Conservation (phyloP, 2,113 vertebrate species). For the Sisor rabdophorus region DNA sequence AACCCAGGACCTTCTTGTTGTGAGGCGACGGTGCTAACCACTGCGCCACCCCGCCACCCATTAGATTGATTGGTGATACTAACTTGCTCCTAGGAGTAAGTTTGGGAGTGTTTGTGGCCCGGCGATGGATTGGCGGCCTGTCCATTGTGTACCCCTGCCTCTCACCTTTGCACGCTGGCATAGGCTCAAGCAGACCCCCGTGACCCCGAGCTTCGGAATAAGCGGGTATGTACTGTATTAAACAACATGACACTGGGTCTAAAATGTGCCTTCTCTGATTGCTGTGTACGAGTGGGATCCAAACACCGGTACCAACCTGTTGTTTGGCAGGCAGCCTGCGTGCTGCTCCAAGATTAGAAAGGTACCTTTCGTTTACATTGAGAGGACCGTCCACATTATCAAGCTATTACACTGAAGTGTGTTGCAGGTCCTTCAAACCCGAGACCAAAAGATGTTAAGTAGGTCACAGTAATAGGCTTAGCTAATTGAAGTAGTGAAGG, state of each 20-base stretch:
- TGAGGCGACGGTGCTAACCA: too few relatives aligned
- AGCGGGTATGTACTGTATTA: too few relatives aligned
- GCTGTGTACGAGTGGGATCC: conserved; percentile 4
- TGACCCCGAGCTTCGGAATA: too few relatives aligned
- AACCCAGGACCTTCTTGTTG: too few relatives aligned
- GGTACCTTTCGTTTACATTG: conserved; percentile 30
- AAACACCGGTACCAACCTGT: conserved; percentile 13
- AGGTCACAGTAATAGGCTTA: conserved; percentile 46
- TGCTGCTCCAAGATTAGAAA: conserved; percentile 8
- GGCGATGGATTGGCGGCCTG: too few relatives aligned
- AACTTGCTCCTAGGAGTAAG: too few relatives aligned
- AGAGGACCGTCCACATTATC: conserved; percentile 54
- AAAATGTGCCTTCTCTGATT: conserved; percentile 13
- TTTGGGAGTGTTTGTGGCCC: too few relatives aligned
- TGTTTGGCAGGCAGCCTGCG: conserved; percentile 2
- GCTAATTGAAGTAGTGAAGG: conserved; percentile 42
- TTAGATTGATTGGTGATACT: too few relatives aligned
- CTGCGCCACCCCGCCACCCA: too few relatives aligned
- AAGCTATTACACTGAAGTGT: conserved; percentile 61
- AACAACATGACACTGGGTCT: not conserved
- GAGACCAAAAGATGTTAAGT: conserved; percentile 43
- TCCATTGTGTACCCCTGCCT: too few relatives aligned
- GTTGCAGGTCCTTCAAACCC: conserved; percentile 51
- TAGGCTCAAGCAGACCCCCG: too few relatives aligned
- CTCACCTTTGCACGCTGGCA: too few relatives aligned